Percentiles rank a stretch among this genome's conserved stretches.
phyloP scores from a whole-genome alignment of 2,113 vertebrate genomes.

The Rynchops niger region DNA sequence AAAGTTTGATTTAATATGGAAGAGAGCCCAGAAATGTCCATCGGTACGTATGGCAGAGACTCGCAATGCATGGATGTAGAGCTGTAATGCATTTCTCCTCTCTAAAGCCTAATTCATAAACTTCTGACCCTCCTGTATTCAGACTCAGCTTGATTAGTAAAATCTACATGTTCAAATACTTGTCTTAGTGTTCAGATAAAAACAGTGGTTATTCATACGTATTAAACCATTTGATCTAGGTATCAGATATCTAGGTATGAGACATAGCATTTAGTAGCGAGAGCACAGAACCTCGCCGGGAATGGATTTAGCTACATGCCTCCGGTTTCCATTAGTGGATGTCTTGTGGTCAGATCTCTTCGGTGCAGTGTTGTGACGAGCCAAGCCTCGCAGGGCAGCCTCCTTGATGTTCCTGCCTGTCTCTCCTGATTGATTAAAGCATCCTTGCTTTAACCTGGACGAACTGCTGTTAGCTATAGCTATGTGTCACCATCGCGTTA shows the following conservation, averaged over 20 bases:
- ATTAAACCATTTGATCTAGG: background rate
- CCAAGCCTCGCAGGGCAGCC: background rate
- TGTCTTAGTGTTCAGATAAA: background rate
- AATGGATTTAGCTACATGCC: background rate
- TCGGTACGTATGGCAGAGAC: conserved; percentile 74
- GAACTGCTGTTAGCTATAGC: background rate
- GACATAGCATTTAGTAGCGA: background rate
- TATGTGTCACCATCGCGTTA: rapidly evolving
- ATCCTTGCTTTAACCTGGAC: background rate
- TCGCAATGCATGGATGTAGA: rapidly evolving
- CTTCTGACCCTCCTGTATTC: background rate
- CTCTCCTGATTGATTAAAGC: background rate
- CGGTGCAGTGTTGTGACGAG: background rate
- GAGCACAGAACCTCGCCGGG: background rate
- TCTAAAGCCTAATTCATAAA: background rate
- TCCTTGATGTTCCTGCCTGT: background rate
- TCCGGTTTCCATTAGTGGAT: background rate
- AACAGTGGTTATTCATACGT: background rate
- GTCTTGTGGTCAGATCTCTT: background rate
- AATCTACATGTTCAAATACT: background rate
- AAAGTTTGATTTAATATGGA: conserved; percentile 84
- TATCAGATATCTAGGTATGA: background rate
- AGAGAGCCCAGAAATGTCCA: conserved; percentile 81
- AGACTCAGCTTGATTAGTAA: background rate
- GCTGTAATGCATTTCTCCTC: background rate